Conservation (phyloP, 2,113 vertebrate genomes). For the Campylomormyrus tamandua region DNA sequence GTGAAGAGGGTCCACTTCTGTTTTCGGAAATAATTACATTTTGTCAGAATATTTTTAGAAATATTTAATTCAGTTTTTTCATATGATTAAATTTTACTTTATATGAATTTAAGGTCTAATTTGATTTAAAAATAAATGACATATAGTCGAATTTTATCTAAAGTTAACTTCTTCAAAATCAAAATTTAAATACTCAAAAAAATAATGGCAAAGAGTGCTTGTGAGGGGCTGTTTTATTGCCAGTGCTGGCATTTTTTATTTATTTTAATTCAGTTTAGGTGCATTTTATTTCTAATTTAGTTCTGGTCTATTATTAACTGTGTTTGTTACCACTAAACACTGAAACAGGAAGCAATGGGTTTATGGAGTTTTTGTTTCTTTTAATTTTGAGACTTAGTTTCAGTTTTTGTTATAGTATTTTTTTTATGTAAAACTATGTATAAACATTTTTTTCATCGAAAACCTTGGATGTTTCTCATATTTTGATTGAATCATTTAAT, state of each 20-base stretch:
- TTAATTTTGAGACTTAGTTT: neutral
- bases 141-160: neutral
- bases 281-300: neutral
- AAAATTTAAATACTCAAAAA: neutral
- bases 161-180: neutral
- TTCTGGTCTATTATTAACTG: neutral
- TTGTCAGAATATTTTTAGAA: neutral
- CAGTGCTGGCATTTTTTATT: neutral
- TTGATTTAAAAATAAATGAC: neutral
- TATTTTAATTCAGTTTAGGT: neutral
- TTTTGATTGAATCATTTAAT: neutral
- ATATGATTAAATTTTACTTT: neutral
- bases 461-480: neutral
- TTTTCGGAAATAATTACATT: neutral
- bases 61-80: neutral
- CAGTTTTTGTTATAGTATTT: no score
- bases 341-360: neutral
- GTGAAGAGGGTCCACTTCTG: neutral
- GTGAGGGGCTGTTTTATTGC: neutral
- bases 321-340: neutral
- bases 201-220: neutral
- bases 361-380: neutral
- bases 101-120: neutral
- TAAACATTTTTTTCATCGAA: neutral
- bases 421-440: neutral